Percentiles rank a stretch among this genome's conserved stretches.
Evolutionary conservation across 2,888 invertebrate species (phyloP).

Genomic region (Drosophila emarginata): DNA sequence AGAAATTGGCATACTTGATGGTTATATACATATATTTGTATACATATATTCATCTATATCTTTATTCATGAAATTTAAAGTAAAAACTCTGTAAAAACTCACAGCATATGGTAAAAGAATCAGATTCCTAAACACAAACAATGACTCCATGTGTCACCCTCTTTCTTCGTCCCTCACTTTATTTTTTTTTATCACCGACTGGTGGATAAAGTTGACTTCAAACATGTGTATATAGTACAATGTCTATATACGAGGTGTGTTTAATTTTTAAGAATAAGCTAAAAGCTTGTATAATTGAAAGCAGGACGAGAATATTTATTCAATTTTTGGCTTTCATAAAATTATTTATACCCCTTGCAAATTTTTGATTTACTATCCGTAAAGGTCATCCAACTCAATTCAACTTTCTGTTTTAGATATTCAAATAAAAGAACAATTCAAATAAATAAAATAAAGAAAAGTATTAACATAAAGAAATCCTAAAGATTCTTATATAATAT

Average conservation of each 20-base stretch:
- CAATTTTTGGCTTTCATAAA: no score
- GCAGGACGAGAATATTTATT: no score
- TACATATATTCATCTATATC: slow-evolving; percentile 1
- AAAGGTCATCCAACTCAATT: no score
- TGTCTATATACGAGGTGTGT: not conserved
- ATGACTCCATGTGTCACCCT: slow-evolving; percentile 43
- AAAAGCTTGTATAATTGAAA: no score
- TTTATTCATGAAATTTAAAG: slow-evolving; percentile 3
- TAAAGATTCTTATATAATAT: no score
- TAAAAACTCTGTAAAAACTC: not conserved
- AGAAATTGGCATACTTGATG: slow-evolving; percentile 12
- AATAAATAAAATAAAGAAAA: no score
- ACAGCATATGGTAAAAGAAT: slow-evolving; percentile 9
- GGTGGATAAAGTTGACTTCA: slow-evolving; percentile 6
- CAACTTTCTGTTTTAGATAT: no score
- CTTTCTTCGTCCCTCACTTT: slow-evolving; percentile 13
- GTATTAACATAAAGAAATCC: no score
- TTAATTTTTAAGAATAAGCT: not conserved
- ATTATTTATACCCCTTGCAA: no score
- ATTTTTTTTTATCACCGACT: not conserved
- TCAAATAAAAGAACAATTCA: no score
- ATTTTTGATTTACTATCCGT: no score
- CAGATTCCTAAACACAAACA: slow-evolving; percentile 29
- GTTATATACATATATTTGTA: no score
- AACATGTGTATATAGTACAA: slow-evolving; percentile 6